Evolutionary conservation across 2,797 vertebrate species (phyloP), one percentile per base, ranked within the genome.

Genomic region (Lithobates sylvaticus): DNA sequence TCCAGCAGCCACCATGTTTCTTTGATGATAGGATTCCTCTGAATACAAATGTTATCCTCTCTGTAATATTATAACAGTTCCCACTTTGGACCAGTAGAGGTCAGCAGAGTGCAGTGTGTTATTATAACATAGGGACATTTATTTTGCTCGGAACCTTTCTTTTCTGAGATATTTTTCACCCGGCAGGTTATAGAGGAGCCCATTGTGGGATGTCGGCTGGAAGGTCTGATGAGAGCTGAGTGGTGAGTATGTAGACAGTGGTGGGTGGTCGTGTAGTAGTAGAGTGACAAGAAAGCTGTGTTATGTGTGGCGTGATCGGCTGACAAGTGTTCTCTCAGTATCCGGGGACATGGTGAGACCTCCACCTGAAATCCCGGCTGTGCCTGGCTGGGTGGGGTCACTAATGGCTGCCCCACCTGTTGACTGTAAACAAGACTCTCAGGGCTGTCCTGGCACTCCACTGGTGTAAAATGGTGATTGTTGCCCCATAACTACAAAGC

Each of bases 101-200:
- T 27, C 76, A 67, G 61, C 34, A 78, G 29, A 16, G n/a, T 5
- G 8, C 13, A 23, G 42, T 26, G 23, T 58, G 7, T 10, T 32
- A 34, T n/a, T 26, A 34, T 64, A 2, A 15, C 65, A 2, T 23
- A 26, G 34, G 39, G 64, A 32, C 5, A 47, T 26, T 79, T 29
- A 29, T 79, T 79, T 79, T 27, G n/a, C 77, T 68, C 9, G 77
- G 77, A 79, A 79, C 77, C 64, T 79, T 78, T 69, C 36, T 69
- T 68, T 79, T 68, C 12, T 6, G 18, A 0, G 13, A 39, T n/a
- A 58, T 79, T 79, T 68, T 36, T 15, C 16, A 21, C 44, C n/a
- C 77, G 77, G 77, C 34, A 26, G 47, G 10, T 39, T 39, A 9
- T 8, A 36, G 42, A 21, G 15, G 36, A 47, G 34, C 61, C 3